phyloP scores from a whole-genome alignment of 92 coral and sea anemone species.

The Palythoa grandis region DNA sequence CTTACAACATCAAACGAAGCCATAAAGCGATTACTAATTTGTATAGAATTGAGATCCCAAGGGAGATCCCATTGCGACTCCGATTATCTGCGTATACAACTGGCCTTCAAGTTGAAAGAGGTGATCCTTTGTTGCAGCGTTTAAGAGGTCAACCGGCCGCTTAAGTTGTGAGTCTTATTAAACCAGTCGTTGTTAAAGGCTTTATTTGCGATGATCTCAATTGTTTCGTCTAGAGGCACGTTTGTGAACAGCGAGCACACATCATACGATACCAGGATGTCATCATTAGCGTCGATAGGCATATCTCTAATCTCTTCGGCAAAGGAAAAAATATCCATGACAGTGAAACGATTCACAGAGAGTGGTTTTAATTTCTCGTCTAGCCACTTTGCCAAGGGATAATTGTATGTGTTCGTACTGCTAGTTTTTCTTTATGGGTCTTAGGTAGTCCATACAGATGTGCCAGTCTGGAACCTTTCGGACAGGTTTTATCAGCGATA shows the following conservation, averaged over 20 bases:
- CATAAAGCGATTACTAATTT: too few species aligned
- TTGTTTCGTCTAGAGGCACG: not conserved
- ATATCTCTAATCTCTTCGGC: slow-evolving; percentile 23
- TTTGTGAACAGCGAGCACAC: not conserved
- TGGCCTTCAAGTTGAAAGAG: too few species aligned
- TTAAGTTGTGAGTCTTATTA: too few species aligned
- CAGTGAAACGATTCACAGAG: slow-evolving; percentile 28
- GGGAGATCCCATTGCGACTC: too few species aligned
- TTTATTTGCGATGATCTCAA: not conserved
- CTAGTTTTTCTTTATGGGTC: slow-evolving; percentile 38
- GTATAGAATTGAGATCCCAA: too few species aligned
- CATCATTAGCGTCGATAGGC: slow-evolving; percentile 17
- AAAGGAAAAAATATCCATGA: slow-evolving; percentile 37
- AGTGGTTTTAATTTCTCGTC: slow-evolving; percentile 18
- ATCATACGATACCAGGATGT: slow-evolving; percentile 12
- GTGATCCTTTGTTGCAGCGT: too few species aligned
- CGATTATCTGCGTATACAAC: too few species aligned
- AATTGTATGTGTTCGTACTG: slow-evolving; percentile 39
- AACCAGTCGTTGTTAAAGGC: not conserved
- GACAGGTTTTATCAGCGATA: slow-evolving; percentile 33
- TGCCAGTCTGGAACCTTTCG: slow-evolving; percentile 45
- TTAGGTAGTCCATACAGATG: slow-evolving; percentile 53
- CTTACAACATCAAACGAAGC: too few species aligned
- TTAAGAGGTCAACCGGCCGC: too few species aligned
- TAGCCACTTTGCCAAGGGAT: slow-evolving; percentile 49